Evolutionary conservation across 2,113 vertebrate species (phyloP).

Genomic region (Tautogolabrus adspersus): DNA sequence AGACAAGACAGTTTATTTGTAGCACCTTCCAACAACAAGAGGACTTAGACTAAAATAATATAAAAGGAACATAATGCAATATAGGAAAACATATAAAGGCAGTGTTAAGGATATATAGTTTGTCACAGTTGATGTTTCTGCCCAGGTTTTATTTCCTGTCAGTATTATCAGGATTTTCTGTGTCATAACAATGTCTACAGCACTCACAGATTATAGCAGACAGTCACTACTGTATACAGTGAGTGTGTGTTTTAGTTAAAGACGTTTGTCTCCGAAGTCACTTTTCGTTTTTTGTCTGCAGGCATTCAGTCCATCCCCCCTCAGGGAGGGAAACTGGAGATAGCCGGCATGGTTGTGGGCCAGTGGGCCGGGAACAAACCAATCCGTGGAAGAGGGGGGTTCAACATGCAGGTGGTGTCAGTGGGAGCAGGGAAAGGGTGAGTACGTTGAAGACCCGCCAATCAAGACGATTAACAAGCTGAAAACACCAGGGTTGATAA

Average conservation of each 20-base stretch:
- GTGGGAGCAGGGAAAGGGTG: constrained; percentile 91
- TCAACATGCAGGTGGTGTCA: constrained; percentile 94
- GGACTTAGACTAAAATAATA: too few relatives aligned
- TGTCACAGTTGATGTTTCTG: not conserved
- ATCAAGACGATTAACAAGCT: not conserved
- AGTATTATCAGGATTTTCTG: not conserved
- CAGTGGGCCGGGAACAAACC: constrained; percentile 94
- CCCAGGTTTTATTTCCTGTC: not conserved
- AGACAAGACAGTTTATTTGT: not conserved
- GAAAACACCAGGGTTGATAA: not conserved
- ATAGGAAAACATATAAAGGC: too few relatives aligned
- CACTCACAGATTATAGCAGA: too few relatives aligned
- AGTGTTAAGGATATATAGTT: too few relatives aligned
- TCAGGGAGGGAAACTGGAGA: constrained; percentile 94
- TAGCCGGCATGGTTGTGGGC: constrained; percentile 94
- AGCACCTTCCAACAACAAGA: too few relatives aligned
- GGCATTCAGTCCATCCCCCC: constrained; percentile 92
- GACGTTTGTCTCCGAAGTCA: not conserved
- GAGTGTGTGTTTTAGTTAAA: too few relatives aligned
- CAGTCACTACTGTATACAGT: too few relatives aligned
- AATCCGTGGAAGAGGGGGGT: constrained; percentile 87
- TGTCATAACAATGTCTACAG: too few relatives aligned
- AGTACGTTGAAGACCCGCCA: constrained; percentile 33
- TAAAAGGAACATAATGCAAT: not conserved
- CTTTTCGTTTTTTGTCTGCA: constrained; percentile 41